These are phyloP conservation scores for Poeciliopsis prolifica DNA, from an alignment of 2,113 vertebrate species.

Conservation along the genomic window DNA sequence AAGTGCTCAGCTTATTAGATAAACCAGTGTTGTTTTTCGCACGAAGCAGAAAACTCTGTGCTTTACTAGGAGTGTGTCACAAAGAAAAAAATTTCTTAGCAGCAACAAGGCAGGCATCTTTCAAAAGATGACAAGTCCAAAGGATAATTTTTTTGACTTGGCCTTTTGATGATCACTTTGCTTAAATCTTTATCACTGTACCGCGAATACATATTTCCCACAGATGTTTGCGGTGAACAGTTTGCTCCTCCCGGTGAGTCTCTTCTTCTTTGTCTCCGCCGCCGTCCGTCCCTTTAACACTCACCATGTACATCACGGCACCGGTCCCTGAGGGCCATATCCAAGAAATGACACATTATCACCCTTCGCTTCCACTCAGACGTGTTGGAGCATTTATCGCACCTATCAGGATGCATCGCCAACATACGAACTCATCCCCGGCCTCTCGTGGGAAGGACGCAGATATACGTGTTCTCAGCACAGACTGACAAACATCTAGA, in stretches of 20 bases:
- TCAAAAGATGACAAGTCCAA: too few species aligned
- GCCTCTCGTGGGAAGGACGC: slow-evolving; percentile 27
- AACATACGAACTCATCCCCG: slow-evolving; percentile 59
- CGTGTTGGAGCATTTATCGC: slow-evolving; percentile 73
- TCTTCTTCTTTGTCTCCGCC: slow-evolving; percentile 7
- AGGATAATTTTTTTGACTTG: too few species aligned
- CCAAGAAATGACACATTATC: slow-evolving; percentile 72
- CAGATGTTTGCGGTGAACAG: slow-evolving; percentile 14
- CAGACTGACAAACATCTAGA: slow-evolving; percentile 40
- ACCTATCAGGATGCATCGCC: slow-evolving; percentile 67
- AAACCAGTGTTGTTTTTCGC: too few species aligned
- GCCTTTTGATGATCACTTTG: too few species aligned
- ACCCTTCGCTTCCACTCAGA: slow-evolving; percentile 64
- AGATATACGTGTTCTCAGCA: slow-evolving; percentile 17
- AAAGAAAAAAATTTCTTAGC: too few species aligned
- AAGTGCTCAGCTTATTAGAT: too few species aligned
- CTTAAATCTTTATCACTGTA: too few species aligned
- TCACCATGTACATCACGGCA: slow-evolving; percentile 64
- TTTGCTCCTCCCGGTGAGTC: slow-evolving; percentile 39
- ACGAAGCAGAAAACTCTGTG: too few species aligned
- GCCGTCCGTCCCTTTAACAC: slow-evolving; percentile 68
- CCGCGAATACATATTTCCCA: too few species aligned
- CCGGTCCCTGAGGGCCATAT: slow-evolving; percentile 55
- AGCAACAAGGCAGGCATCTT: too few species aligned
- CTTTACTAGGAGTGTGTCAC: too few species aligned